Evolutionary conservation across 2,113 vertebrate species (phyloP).

Genomic region (Charadrius vociferus): DNA sequence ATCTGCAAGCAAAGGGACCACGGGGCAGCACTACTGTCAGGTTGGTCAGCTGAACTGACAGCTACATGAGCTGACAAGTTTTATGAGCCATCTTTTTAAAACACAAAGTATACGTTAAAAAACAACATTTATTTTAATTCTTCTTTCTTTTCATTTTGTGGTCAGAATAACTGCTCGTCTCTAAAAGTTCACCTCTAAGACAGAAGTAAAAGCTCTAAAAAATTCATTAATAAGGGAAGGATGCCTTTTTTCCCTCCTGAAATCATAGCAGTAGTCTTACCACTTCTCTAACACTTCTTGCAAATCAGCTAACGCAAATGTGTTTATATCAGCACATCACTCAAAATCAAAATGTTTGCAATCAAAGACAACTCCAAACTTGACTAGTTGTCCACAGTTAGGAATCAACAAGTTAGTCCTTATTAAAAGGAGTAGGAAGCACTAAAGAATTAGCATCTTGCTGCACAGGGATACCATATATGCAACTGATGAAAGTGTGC

Average conservation of each 20-base stretch:
- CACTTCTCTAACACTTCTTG: background rate
- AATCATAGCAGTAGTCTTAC: background rate
- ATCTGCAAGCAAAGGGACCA: constrained; percentile 42
- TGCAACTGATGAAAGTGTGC: background rate
- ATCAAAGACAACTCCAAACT: constrained; percentile 9
- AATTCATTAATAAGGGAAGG: background rate
- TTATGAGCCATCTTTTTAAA: background rate
- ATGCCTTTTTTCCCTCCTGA: background rate
- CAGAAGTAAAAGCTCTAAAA: background rate
- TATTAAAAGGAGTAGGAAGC: background rate
- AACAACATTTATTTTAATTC: background rate
- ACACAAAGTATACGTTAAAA: background rate
- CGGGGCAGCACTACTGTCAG: background rate
- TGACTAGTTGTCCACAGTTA: background rate
- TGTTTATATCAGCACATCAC: background rate
- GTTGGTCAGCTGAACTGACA: background rate
- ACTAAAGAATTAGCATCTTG: background rate
- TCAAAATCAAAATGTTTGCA: constrained; percentile 45
- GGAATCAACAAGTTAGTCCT: constrained; percentile 4
- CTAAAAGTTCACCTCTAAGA: background rate
- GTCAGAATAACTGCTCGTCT: background rate
- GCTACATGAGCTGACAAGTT: background rate
- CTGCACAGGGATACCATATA: background rate
- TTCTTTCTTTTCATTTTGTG: background rate
- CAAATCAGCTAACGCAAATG: background rate